A percentile compares a stretch with the other conserved stretches of the same genome.
phyloP scores from a whole-genome alignment of 2,113 vertebrate genomes.

The Albula glossodonta region DNA sequence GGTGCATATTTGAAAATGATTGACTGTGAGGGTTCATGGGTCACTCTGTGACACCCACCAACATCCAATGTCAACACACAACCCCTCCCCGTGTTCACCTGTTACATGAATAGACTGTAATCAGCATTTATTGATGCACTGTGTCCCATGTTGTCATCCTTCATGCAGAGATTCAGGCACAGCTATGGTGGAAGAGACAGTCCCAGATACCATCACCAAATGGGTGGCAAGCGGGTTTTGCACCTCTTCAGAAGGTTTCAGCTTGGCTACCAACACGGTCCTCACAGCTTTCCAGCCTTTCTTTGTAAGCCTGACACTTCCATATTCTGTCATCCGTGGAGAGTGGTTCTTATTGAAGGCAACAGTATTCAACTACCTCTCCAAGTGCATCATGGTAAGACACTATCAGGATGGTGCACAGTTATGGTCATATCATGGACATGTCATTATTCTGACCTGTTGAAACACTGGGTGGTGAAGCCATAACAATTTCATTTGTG shows the following conservation, averaged over 20 bases:
- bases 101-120: neutral
- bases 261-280: slow-evolving; percentile 71
- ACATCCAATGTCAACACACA: too few species aligned
- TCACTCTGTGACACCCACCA: too few species aligned
- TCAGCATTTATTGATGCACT: neutral
- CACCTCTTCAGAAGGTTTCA: slow-evolving; percentile 73
- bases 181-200: slow-evolving; percentile 61
- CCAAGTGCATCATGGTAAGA: slow-evolving; percentile 80
- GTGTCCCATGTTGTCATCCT: neutral
- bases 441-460: neutral
- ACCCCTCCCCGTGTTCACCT: too few species aligned
- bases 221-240: slow-evolving; percentile 84
- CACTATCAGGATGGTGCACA: neutral
- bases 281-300: slow-evolving; percentile 83
- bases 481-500: too few species aligned
- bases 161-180: slow-evolving; percentile 67
- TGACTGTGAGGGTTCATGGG: too few species aligned
- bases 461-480: too few species aligned
- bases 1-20: too few species aligned
- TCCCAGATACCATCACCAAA: slow-evolving; percentile 86
- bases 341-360: slow-evolving; percentile 83
- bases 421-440: neutral
- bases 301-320: slow-evolving; percentile 81
- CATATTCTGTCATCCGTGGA: slow-evolving; percentile 82
- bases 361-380: slow-evolving; percentile 80